Conservation (phyloP, 1,140 invertebrate species). For the Melitaea cinxia region DNA sequence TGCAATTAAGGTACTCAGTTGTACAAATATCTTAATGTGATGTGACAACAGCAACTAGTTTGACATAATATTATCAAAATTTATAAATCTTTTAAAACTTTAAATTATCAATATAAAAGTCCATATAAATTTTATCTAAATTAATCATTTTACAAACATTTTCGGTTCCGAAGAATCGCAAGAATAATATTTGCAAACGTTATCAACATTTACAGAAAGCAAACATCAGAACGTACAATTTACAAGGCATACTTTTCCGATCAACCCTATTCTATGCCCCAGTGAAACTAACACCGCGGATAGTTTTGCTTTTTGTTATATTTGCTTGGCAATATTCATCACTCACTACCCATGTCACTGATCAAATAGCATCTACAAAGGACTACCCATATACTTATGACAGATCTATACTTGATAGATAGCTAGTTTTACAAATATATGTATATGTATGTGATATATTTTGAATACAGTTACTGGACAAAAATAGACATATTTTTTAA, state of each 20-base stretch:
- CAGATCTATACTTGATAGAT: conserved; percentile 73
- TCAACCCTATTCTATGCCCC: conserved; percentile 68
- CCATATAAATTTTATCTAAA: not conserved
- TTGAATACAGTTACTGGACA: not conserved
- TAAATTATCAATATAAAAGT: no score
- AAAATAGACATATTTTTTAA: not conserved
- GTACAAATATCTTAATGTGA: no score
- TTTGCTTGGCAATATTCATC: conserved; percentile 81
- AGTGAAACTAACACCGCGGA: conserved; percentile 76
- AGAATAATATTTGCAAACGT: conserved; percentile 22
- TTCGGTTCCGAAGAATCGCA: not conserved
- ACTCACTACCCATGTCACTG: conserved; percentile 77
- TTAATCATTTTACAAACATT: not conserved
- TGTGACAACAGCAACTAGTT: no score
- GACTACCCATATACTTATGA: conserved; percentile 75
- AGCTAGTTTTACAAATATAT: conserved; percentile 59
- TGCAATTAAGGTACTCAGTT: no score
- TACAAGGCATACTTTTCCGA: conserved; percentile 40
- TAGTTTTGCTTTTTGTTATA: conserved; percentile 81
- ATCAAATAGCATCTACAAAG: conserved; percentile 77
- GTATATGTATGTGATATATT: conserved; percentile 16
- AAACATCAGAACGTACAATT: conserved; percentile 26
- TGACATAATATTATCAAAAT: no score
- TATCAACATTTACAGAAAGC: conserved; percentile 25
- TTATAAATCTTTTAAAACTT: no score